Conservation (phyloP, 2,113 vertebrate species). For the Telmatochromis sp. region DNA sequence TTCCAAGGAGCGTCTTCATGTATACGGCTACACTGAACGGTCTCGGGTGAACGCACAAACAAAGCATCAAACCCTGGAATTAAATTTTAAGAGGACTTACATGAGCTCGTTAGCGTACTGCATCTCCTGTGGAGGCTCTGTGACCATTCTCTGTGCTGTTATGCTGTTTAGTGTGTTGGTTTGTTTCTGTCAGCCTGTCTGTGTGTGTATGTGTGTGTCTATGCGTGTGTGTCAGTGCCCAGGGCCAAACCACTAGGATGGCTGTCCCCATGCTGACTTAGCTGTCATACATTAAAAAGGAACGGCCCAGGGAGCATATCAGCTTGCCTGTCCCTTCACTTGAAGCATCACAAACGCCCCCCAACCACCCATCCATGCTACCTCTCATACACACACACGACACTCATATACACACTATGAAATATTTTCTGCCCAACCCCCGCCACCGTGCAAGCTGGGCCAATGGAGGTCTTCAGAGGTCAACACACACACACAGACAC, state of each 20-base stretch:
- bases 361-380: neutral
- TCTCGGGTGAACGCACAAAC: neutral
- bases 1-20: neutral
- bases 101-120: conserved; percentile 22
- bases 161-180: conserved; percentile 44
- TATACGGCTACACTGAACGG: neutral
- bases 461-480: conserved; percentile 28
- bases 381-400: neutral
- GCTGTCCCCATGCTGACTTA: conserved; percentile 59
- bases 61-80: neutral
- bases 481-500: neutral
- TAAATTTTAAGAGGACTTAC: conserved; percentile 53
- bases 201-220: conserved; percentile 19
- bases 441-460: neutral
- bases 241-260: conserved; percentile 43
- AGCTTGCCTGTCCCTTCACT: conserved; percentile 47
- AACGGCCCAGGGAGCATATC: conserved; percentile 48
- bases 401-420: neutral
- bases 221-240: conserved; percentile 19
- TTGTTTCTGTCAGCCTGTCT: conserved; percentile 54
- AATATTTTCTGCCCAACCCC: neutral
- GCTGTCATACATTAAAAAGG: conserved; percentile 63
- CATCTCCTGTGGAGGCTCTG: conserved; percentile 42
- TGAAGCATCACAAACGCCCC: conserved; percentile 9
- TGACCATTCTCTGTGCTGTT: conserved; percentile 43